Evolutionary conservation across 2,797 vertebrate species (phyloP), one percentile per base, ranked within the genome.

Genomic region (Gadopsis marmoratus): DNA sequence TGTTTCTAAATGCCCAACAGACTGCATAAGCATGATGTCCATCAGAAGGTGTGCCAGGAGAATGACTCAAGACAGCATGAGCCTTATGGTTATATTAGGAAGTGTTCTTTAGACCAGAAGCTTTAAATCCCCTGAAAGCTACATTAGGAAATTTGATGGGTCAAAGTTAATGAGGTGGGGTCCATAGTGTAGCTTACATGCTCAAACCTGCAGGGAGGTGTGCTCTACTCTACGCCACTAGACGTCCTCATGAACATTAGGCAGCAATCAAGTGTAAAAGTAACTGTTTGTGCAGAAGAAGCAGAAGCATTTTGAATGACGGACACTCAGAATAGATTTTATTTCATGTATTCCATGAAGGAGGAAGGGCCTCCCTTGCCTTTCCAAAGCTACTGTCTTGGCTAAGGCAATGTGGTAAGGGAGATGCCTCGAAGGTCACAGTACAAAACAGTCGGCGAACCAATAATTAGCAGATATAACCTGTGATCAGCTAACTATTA

Each of bases 401-500:
- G 43, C 41, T 16, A 37, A 59, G 70, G 53, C 61, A 58, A 35
- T 26, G 37, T 50, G 23, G 58, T 43, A 23, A 7, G 8, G 50
- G 9, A 37, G 50, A 66, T 26, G 35, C 43, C 74, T 39, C 3
- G 6, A 53, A 48, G 75, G 58, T 78, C 79, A 76, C 29, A 33
- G 51, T 41, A 71, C 37, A 71, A 86, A 73, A 79, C 64, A 71
- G 76, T 59, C n/a, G 47, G 48, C 14, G 13, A 74, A 63, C 26
- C 68, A 58, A 26, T 78, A 59, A 53, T 43, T 63, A 77, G 29
- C 33, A 60, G 69, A 82, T 61, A 79, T 29, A 45, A 74, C 51
- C 66, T 66, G 59, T 55, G 55, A 84, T 80, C 71, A 83, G 76
- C 82, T 87, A 79, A 85, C 79, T 58, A 63, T 74, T 90, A 80